Evolutionary conservation across 2,797 vertebrate species (phyloP).

Genomic region (Myotis myotis): DNA sequence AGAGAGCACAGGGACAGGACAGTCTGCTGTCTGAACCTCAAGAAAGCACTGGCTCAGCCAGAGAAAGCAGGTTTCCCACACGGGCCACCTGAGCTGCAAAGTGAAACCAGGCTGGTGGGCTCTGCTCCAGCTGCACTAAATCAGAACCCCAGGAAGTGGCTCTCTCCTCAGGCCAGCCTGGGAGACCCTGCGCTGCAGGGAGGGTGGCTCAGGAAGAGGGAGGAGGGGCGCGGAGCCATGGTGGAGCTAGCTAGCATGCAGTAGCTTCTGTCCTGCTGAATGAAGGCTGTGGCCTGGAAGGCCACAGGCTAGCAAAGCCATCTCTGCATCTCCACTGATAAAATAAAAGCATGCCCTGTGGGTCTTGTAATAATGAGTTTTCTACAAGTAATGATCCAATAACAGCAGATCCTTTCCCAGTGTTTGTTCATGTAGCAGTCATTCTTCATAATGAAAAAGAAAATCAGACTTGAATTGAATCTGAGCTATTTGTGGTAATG

Average conservation of each 20-base stretch:
- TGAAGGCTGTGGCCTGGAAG: neutral
- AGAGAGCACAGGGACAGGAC: neutral
- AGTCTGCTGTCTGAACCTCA: neutral
- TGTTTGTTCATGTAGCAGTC: neutral
- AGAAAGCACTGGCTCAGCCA: neutral
- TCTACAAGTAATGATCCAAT: neutral
- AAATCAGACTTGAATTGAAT: neutral
- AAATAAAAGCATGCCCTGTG: neutral
- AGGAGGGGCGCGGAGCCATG: neutral
- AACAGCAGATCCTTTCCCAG: conserved; percentile 5
- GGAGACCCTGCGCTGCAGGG: neutral
- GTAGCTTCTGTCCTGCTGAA: neutral
- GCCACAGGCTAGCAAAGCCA: neutral
- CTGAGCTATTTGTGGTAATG: neutral
- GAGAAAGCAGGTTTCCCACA: conserved; percentile 27
- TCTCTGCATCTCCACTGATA: neutral
- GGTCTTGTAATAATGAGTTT: conserved; percentile 12
- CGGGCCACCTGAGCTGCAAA: neutral
- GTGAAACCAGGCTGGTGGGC: neutral
- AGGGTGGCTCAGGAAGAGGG: neutral
- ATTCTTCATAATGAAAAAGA: conserved; percentile 15
- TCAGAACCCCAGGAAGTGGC: neutral
- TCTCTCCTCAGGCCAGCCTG: neutral
- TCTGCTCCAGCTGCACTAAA: neutral
- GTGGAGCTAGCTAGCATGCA: fast-evolving